Evolutionary conservation across 2,888 invertebrate species (phyloP).

Genomic region (Rhyacophila evoluta): DNA sequence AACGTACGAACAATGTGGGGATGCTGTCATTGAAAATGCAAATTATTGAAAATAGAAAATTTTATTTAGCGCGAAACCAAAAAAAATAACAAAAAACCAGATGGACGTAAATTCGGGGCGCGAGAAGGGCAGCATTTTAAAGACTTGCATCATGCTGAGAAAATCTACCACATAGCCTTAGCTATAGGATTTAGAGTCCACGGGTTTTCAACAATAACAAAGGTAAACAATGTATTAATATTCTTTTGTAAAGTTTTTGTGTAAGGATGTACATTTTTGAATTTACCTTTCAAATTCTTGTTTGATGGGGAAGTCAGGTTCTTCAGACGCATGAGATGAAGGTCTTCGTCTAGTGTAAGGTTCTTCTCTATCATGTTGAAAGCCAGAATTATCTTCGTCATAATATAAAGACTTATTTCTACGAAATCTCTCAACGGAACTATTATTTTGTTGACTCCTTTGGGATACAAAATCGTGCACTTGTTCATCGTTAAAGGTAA

Average conservation of each 20-base stretch:
- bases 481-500: not conserved
- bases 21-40: no score
- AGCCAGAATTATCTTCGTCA: not conserved
- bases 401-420: not conserved
- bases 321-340: not conserved
- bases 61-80: no score
- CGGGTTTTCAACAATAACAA: not conserved
- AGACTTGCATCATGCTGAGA: no score
- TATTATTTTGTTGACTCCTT: not conserved
- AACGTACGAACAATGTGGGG: no score
- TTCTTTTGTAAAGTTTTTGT: not conserved
- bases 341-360: not conserved
- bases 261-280: not conserved
- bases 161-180: no score
- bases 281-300: not conserved
- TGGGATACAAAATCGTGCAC: not conserved
- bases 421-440: not conserved
- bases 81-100: no score
- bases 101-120: no score
- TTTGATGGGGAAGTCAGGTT: not conserved
- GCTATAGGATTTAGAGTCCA: no score
- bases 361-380: not conserved
- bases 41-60: no score
- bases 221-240: no score
- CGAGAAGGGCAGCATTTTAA: no score